These are phyloP conservation scores for Euplexia lucipara DNA, from an alignment of 2,888 invertebrate species.

Conservation along the genomic window DNA sequence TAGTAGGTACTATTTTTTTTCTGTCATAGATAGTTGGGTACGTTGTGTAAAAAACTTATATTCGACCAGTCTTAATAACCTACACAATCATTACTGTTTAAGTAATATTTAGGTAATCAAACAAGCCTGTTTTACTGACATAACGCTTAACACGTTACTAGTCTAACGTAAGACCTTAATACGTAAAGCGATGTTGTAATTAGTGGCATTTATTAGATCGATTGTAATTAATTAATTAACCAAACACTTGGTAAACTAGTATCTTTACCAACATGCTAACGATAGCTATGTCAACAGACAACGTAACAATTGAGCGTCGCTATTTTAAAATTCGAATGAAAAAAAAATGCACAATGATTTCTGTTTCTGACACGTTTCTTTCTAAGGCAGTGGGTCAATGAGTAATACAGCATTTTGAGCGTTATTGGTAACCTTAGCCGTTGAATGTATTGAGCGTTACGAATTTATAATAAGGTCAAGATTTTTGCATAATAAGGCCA, in stretches of 20 bases:
- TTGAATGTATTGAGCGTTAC: constrained; percentile 37
- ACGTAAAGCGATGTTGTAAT: constrained; percentile 53
- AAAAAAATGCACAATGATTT: constrained; percentile 53
- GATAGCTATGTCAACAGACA: constrained; percentile 37
- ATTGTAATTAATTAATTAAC: constrained; percentile 51
- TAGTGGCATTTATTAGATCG: constrained; percentile 47
- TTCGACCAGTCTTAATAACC: neutral
- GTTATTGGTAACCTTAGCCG: constrained; percentile 50
- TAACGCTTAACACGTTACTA: constrained; percentile 26
- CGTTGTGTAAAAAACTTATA: no score
- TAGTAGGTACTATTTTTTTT: no score
- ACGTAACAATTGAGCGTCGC: constrained; percentile 60
- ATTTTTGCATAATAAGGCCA: constrained; percentile 42
- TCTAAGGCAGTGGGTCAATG: constrained; percentile 64
- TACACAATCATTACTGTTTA: neutral
- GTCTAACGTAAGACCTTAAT: constrained; percentile 44
- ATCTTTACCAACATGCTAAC: constrained; percentile 52
- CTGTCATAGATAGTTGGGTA: no score
- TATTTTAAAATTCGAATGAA: constrained; percentile 58
- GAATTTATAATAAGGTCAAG: constrained; percentile 48
- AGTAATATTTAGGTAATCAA: constrained; percentile 16
- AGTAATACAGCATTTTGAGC: constrained; percentile 48
- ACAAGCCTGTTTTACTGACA: constrained; percentile 23
- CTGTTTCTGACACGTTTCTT: constrained; percentile 54
- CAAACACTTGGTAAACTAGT: constrained; percentile 53